Evolutionary conservation across 2,888 invertebrate genomes (phyloP).

Genomic region (Meloe dianella): DNA sequence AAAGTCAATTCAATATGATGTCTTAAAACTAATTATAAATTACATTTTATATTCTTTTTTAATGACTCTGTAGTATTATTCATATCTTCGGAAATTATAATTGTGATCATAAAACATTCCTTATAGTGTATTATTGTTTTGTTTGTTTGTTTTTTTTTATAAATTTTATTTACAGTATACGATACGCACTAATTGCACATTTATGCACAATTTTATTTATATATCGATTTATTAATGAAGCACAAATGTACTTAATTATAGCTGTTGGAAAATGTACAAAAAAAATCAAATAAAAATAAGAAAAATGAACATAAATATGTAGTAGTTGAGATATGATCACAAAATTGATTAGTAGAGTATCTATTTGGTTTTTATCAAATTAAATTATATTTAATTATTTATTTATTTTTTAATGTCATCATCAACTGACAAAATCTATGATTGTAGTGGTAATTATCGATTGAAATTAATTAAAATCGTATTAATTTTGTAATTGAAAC

Average conservation of each 20-base stretch:
- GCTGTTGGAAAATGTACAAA: too few species aligned
- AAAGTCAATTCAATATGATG: background rate
- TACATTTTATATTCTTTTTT: background rate
- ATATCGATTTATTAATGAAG: background rate
- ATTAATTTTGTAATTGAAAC: too few species aligned
- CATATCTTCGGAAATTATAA: slow-evolving; percentile 2
- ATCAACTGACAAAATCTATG: too few species aligned
- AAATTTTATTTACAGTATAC: too few species aligned
- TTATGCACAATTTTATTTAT: background rate
- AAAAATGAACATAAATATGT: background rate
- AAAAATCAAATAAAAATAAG: too few species aligned
- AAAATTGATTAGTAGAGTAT: background rate
- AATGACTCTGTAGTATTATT: background rate
- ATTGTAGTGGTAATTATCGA: too few species aligned
- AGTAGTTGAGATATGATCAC: background rate
- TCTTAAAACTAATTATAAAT: too few species aligned
- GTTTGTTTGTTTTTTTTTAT: too few species aligned
- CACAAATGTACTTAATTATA: slow-evolving; percentile 1
- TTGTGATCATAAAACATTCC: slow-evolving; percentile 7
- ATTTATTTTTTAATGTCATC: too few species aligned
- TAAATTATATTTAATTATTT: background rate
- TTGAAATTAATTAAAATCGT: too few species aligned
- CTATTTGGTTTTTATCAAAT: background rate
- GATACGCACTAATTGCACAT: background rate
- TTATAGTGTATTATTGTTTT: too few species aligned